phyloP scores from a whole-genome alignment of 2,113 vertebrate species.

The Euleptes europaea region DNA sequence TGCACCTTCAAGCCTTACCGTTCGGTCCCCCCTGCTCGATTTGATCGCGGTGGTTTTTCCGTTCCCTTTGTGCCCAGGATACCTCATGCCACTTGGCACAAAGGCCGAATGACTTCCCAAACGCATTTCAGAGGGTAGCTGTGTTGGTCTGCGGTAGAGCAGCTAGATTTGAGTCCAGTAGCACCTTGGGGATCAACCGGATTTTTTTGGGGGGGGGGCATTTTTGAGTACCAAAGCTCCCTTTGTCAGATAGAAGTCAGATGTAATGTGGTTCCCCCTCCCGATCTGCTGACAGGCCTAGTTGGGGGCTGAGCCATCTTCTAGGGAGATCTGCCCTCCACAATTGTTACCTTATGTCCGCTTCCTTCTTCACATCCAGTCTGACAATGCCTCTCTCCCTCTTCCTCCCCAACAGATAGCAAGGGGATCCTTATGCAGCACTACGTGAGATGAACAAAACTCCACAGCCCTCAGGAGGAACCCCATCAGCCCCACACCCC shows the following conservation, averaged over 20 bases:
- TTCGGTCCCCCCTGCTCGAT: not conserved
- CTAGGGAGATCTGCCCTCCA: too few relatives aligned
- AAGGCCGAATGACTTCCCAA: too few relatives aligned
- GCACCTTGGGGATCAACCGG: too few relatives aligned
- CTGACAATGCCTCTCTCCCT: not conserved
- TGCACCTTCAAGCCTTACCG: not conserved
- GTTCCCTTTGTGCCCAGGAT: too few relatives aligned
- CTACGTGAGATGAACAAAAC: conserved; percentile 99
- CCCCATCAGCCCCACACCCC: conserved; percentile 90
- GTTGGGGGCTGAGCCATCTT: not conserved
- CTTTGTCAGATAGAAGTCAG: not conserved
- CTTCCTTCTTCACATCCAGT: not conserved
- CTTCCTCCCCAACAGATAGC: conserved; percentile 71
- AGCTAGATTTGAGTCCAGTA: too few relatives aligned
- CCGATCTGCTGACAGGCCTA: not conserved
- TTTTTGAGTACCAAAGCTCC: too few relatives aligned
- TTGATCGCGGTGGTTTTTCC: not conserved
- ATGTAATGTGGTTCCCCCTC: too few relatives aligned
- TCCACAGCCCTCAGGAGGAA: conserved; percentile 96
- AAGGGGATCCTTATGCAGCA: conserved; percentile 91
- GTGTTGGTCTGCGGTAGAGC: too few relatives aligned
- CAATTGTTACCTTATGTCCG: not conserved
- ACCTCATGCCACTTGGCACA: not conserved
- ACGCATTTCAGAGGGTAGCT: too few relatives aligned
- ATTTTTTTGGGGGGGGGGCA: too few relatives aligned